Conservation (phyloP, 2,113 vertebrate species). For the Aspidoscelis tigris region DNA sequence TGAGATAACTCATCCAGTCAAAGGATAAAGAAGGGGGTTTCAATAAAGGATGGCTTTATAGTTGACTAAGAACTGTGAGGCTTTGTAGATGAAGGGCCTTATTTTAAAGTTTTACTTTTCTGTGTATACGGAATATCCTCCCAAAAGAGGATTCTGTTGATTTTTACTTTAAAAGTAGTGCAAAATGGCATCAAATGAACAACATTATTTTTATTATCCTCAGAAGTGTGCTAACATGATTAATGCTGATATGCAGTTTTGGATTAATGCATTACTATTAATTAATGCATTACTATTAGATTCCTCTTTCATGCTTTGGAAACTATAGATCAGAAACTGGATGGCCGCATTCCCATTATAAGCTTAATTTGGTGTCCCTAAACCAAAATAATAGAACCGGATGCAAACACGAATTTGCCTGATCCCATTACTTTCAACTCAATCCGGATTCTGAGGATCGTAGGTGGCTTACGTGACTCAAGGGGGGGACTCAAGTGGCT, state of each 20-base stretch:
- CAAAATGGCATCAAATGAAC: not conserved
- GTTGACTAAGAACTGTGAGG: not conserved
- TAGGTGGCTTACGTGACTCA: too few species aligned
- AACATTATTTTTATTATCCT: too few species aligned
- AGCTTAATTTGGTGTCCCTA: too few species aligned
- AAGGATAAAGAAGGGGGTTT: not conserved
- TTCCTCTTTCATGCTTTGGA: not conserved
- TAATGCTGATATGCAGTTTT: not conserved
- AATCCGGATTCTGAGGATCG: too few species aligned
- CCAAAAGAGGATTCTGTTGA: not conserved
- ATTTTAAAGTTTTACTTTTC: not conserved
- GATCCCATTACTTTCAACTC: too few species aligned
- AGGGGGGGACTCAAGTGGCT: too few species aligned
- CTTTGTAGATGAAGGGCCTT: not conserved
- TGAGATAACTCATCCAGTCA: conserved; percentile 45
- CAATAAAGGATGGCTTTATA: not conserved
- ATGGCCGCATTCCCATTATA: too few species aligned
- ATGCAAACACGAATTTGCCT: too few species aligned
- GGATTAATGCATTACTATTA: not conserved
- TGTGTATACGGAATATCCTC: not conserved
- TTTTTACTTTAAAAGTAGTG: not conserved
- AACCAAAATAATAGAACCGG: too few species aligned
- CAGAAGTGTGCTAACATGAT: not conserved
- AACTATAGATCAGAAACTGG: not conserved
- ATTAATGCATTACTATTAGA: not conserved